phyloP scores from a whole-genome alignment of 2,113 vertebrate genomes.

The Salvelinus fontinalis region DNA sequence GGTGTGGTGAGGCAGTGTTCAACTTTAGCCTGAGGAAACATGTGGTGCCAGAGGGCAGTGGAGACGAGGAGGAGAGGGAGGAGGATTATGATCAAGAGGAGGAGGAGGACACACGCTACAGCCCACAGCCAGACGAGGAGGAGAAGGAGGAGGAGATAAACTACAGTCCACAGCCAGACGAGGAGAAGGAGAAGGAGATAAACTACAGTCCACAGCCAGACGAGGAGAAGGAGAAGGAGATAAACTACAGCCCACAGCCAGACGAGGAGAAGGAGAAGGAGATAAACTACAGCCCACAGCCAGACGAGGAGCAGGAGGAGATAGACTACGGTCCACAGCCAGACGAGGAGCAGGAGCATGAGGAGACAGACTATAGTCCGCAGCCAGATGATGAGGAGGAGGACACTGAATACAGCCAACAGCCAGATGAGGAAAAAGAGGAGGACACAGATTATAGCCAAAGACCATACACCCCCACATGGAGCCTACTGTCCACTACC shows the following conservation, averaged over 20 bases:
- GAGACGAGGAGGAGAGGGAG: slow-evolving; percentile 30
- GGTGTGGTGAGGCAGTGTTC: slow-evolving; percentile 64
- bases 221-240: no score
- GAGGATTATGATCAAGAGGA: slow-evolving; percentile 8
- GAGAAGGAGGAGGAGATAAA: neutral
- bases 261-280: neutral
- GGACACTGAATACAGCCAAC: neutral
- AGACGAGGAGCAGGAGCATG: slow-evolving; percentile 5
- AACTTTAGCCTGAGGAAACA: slow-evolving; percentile 64
- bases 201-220: slow-evolving; percentile 6
- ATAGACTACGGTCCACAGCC: neutral
- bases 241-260: slow-evolving; percentile 1
- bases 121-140: neutral
- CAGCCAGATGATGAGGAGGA: neutral
- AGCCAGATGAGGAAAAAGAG: slow-evolving; percentile 9
- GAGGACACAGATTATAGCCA: neutral
- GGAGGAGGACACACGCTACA: neutral
- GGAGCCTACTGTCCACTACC: slow-evolving; percentile 38
- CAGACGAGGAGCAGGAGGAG: neutral
- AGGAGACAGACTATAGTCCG: neutral
- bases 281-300: slow-evolving; percentile 3
- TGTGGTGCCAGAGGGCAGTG: slow-evolving; percentile 44
- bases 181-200: neutral
- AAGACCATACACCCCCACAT: slow-evolving; percentile 22
- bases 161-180: neutral